A percentile compares a stretch with the other conserved stretches of the same genome.
Evolutionary conservation across 1,140 invertebrate genomes (phyloP).

Genomic region (Samia ricini): DNA sequence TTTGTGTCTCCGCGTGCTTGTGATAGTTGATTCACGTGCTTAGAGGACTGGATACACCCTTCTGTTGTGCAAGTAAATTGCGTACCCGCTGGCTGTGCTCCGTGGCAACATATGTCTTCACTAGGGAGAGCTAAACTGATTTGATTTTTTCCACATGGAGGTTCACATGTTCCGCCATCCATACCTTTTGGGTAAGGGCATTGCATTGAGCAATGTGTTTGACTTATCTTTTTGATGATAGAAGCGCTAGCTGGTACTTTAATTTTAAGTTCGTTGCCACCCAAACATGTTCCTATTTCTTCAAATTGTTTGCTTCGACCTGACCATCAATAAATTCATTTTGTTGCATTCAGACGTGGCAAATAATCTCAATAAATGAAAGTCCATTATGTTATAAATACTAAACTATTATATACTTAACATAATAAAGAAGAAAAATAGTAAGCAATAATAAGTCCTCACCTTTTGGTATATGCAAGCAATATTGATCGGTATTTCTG

Average conservation of each 20-base stretch:
- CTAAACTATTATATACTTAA: not conserved
- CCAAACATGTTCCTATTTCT: conserved; percentile 62
- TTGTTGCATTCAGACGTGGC: conserved; percentile 30
- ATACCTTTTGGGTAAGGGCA: conserved; percentile 46
- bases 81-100: conserved; percentile 49
- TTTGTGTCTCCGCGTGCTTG: conserved; percentile 45
- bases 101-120: conserved; percentile 52
- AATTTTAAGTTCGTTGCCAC: conserved; percentile 67
- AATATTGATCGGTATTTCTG: conserved; percentile 65
- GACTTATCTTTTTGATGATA: conserved; percentile 70
- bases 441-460: conserved; percentile 18
- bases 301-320: conserved; percentile 68
- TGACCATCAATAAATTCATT: conserved; percentile 62
- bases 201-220: conserved; percentile 63
- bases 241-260: conserved; percentile 60
- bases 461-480: conserved; percentile 71
- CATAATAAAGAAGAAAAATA: not conserved
- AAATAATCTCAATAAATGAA: not conserved
- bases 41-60: conserved; percentile 53
- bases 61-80: conserved; percentile 68
- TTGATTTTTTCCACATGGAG: conserved; percentile 68
- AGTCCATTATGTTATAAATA: not conserved
- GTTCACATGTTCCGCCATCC: conserved; percentile 42
- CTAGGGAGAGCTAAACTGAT: conserved; percentile 56
- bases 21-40: conserved; percentile 45